Evolutionary conservation across 2,113 vertebrate genomes (phyloP).

Genomic region (Xiphophorus maculatus): DNA sequence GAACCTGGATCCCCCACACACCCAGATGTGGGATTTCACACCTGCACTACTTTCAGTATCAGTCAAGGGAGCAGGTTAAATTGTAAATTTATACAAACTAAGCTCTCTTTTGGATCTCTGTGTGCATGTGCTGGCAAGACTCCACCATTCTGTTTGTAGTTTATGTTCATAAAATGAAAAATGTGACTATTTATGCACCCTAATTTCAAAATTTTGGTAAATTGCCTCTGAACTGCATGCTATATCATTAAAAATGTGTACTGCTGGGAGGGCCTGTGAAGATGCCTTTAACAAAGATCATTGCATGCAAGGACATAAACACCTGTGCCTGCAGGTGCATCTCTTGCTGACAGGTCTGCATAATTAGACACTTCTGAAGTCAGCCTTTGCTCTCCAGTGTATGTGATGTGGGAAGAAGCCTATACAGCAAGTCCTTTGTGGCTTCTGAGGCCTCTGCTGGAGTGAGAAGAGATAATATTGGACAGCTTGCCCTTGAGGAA

Average conservation of each 20-base stretch:
- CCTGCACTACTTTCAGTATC: constrained; percentile 33
- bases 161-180: not conserved
- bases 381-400: constrained; percentile 25
- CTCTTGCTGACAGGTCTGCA: constrained; percentile 41
- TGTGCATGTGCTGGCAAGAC: constrained; percentile 8
- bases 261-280: constrained; percentile 9
- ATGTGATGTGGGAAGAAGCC: constrained; percentile 52
- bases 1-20: constrained; percentile 9
- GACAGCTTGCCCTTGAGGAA: constrained; percentile 72
- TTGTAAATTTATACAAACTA: constrained; percentile 33
- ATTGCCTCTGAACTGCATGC: constrained; percentile 1
- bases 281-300: constrained; percentile 3
- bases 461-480: constrained; percentile 68
- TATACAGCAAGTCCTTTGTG: constrained; percentile 74
- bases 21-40: constrained; percentile 61
- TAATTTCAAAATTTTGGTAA: constrained; percentile 1
- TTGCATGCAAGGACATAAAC: constrained; percentile 36
- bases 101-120: not conserved
- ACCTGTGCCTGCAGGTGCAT: constrained; percentile 75
- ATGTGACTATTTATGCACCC: not conserved
- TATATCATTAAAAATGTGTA: constrained; percentile 10
- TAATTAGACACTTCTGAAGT: constrained; percentile 64
- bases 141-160: not conserved
- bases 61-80: not conserved
- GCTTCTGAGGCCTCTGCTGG: constrained; percentile 52